Base-by-base conservation (phyloP, 92 coral and sea anemone genomes). In the Porites divaricata region DNA sequence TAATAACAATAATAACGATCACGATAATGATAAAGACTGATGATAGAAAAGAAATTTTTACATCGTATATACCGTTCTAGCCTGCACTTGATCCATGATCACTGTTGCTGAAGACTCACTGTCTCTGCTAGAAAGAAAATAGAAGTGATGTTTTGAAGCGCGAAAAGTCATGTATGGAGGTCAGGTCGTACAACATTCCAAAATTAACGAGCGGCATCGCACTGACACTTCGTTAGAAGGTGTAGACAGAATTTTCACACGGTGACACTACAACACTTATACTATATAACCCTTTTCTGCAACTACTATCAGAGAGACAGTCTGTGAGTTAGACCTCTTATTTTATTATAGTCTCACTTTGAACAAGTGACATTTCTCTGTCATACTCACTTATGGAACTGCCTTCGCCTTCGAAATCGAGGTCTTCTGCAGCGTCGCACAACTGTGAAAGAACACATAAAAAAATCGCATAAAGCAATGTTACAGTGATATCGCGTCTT, bases 31-130 rank as follows among this genome's bases (percentile, higher is more conserved):
- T 2, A n/a, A 65, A 9, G 20, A 9, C 4, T 23, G 70, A 20
- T n/a, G 9, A 13, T 8, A 9, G 2, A 21, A 9, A 10, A 10
- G 10, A 17, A 14, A n/a, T n/a, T n/a, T n/a, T n/a, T n/a, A n/a
- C n/a, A n/a, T n/a, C n/a, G 20, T 24, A 2, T 68, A 24, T 68
- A 80, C 84, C 84, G 53, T 67, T 53, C 17, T 24, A 8, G 68
- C 84, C 20, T 67, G 19, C 28, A 15, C 48, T 53, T 79, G 75
- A 23, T 79, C 83, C 63, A 68, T 15, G 68, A 74, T 66, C 15
- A 74, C 54, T 15, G 65, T 53, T 26, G 67, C 75, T 19, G 67
- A 80, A 13, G 77, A 73, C 56, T 80, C 84, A 10, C 84, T 80
- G 20, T 80, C 84, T 26, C 84, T 80, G 84, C 63, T 50, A 25